Conservation (phyloP, 1,140 invertebrate species). For the Eurosta solidaginis region DNA sequence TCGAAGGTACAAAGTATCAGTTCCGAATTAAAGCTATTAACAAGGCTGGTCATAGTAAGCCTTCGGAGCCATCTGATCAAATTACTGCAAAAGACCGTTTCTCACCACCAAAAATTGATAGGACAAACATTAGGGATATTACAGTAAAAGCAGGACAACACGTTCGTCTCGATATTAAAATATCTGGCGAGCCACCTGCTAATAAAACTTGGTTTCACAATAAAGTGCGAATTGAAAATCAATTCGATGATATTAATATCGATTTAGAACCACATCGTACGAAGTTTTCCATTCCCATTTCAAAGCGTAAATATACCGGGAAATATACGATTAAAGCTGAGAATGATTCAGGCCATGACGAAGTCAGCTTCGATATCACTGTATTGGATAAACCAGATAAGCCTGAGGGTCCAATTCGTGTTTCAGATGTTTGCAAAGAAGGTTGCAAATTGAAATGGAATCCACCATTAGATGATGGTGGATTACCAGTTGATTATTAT, state of each 20-base stretch:
- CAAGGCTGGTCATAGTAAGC: slow-evolving; percentile 91
- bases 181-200: slow-evolving; percentile 87
- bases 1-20: slow-evolving; percentile 94
- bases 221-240: slow-evolving; percentile 71
- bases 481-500: slow-evolving; percentile 88
- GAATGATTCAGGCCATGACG: slow-evolving; percentile 89
- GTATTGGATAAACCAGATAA: slow-evolving; percentile 86
- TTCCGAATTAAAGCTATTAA: slow-evolving; percentile 95
- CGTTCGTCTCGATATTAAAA: slow-evolving; percentile 84
- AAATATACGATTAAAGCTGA: slow-evolving; percentile 86
- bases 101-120: slow-evolving; percentile 89
- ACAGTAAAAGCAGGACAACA: slow-evolving; percentile 86
- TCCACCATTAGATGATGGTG: slow-evolving; percentile 88
- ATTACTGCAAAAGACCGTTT: slow-evolving; percentile 84
- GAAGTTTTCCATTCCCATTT: slow-evolving; percentile 76
- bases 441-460: slow-evolving; percentile 94
- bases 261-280: slow-evolving; percentile 86
- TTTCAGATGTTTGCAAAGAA: slow-evolving; percentile 89
- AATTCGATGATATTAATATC: slow-evolving; percentile 73
- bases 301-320: slow-evolving; percentile 81
- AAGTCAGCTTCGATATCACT: slow-evolving; percentile 85
- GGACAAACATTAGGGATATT: slow-evolving; percentile 83
- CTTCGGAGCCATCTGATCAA: slow-evolving; percentile 81
- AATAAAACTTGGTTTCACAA: slow-evolving; percentile 84
- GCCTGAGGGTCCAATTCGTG: slow-evolving; percentile 89